Evolutionary conservation across 2,888 invertebrate genomes (phyloP).

Genomic region (Mythimna loreyi): DNA sequence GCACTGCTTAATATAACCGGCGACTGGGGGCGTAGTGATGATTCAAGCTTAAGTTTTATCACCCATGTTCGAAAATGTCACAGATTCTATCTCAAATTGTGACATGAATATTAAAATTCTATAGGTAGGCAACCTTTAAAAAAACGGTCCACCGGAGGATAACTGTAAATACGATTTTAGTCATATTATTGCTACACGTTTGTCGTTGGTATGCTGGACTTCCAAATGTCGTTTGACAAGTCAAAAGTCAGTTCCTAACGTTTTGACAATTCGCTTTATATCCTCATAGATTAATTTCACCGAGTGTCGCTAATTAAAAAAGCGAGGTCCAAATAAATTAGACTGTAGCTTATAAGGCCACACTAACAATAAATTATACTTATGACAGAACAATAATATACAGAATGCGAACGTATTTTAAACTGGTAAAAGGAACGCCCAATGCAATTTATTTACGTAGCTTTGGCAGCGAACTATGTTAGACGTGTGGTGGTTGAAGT

Average conservation of each 20-base stretch:
- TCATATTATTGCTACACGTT: conserved; percentile 72
- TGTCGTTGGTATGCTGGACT: conserved; percentile 66
- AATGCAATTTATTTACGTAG: conserved; percentile 36
- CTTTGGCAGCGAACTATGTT: conserved; percentile 8
- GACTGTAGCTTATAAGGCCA: conserved; percentile 21
- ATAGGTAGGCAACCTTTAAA: conserved; percentile 74
- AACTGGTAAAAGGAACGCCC: conserved; percentile 45
- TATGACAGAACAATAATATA: conserved; percentile 33
- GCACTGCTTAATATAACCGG: conserved; percentile 41
- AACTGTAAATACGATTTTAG: conserved; percentile 84
- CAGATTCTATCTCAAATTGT: conserved; percentile 73
- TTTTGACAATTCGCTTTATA: conserved; percentile 29
- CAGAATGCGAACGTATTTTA: conserved; percentile 38
- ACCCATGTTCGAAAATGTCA: conserved; percentile 67
- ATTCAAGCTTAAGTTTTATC: conserved; percentile 53
- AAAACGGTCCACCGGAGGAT: conserved; percentile 73
- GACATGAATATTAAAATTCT: conserved; percentile 78
- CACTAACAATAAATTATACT: conserved; percentile 42
- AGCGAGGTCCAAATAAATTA: conserved; percentile 33
- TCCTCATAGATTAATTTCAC: conserved; percentile 12
- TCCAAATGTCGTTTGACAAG: conserved; percentile 61
- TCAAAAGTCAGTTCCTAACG: conserved; percentile 28
- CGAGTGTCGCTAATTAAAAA: conserved; percentile 4
- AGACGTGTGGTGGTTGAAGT: not conserved
- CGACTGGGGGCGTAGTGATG: conserved; percentile 64